phyloP scores from a whole-genome alignment of 2,888 invertebrate species.

The Brenthis ino region DNA sequence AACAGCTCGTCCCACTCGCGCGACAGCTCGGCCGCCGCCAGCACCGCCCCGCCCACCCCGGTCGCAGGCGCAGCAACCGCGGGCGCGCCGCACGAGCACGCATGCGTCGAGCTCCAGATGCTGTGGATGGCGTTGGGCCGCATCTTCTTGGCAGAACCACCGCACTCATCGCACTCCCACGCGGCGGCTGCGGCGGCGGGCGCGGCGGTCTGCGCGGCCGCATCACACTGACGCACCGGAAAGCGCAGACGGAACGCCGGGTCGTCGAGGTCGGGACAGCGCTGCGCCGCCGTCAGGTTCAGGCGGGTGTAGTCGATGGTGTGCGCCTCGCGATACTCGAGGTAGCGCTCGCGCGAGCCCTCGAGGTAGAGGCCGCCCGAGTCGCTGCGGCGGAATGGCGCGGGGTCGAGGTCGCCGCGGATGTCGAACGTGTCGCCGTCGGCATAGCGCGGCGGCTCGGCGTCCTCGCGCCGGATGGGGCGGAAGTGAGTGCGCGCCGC shows the following conservation, averaged over 20 bases:
- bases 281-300: conserved; percentile 63
- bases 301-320: conserved; percentile 69
- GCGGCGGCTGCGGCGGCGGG: conserved; percentile 40
- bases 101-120: conserved; percentile 60
- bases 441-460: conserved; percentile 69
- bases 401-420: conserved; percentile 82
- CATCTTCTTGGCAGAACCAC: conserved; percentile 69
- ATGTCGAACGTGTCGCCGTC: conserved; percentile 90
- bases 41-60: conserved; percentile 40
- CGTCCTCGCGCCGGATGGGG: conserved; percentile 86
- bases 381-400: conserved; percentile 85
- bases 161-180: conserved; percentile 67
- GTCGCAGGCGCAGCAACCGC: conserved; percentile 42
- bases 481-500: conserved; percentile 92
- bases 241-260: conserved; percentile 85
- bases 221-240: conserved; percentile 73
- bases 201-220: conserved; percentile 62
- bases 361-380: conserved; percentile 84
- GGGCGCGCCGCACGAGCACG: conserved; percentile 35
- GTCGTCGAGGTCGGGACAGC: conserved; percentile 63
- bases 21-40: conserved; percentile 76
- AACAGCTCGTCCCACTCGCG: conserved; percentile 85
- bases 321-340: conserved; percentile 74
- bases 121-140: conserved; percentile 56
- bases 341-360: conserved; percentile 74